These are phyloP conservation scores for Phocoena phocoena DNA, from an alignment of 2,113 vertebrate species.

Conservation along the genomic window DNA sequence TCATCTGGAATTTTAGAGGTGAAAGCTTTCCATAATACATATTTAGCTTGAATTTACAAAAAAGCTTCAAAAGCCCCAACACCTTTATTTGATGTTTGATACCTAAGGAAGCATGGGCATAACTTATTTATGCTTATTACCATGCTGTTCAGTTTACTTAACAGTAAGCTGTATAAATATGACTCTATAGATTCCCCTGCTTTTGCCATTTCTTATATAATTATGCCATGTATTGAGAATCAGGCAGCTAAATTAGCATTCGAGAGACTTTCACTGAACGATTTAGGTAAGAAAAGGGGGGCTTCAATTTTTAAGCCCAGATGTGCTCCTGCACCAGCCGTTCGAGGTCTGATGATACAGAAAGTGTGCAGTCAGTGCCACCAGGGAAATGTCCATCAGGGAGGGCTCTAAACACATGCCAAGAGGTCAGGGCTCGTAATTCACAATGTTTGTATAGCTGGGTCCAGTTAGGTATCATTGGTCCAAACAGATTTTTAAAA, in stretches of 20 bases:
- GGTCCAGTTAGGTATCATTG: rapidly evolving
- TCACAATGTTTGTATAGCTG: neutral
- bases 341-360: neutral
- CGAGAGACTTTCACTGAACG: neutral
- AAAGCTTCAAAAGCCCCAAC: neutral
- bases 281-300: neutral
- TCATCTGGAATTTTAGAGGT: neutral
- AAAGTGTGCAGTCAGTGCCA: neutral
- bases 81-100: constrained; percentile 2
- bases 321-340: neutral
- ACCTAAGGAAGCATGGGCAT: neutral
- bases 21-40: neutral
- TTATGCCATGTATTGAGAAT: neutral
- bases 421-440: neutral
- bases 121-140: neutral
- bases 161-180: neutral
- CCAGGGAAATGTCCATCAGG: neutral
- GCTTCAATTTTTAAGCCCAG: neutral
- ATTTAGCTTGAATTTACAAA: neutral
- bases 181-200: neutral
- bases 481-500: neutral
- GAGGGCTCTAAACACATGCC: neutral
- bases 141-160: neutral
- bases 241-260: neutral
- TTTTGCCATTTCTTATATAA: neutral